Conservation (phyloP, 1,140 invertebrate genomes). For the Drosophila mojavensis region DNA sequence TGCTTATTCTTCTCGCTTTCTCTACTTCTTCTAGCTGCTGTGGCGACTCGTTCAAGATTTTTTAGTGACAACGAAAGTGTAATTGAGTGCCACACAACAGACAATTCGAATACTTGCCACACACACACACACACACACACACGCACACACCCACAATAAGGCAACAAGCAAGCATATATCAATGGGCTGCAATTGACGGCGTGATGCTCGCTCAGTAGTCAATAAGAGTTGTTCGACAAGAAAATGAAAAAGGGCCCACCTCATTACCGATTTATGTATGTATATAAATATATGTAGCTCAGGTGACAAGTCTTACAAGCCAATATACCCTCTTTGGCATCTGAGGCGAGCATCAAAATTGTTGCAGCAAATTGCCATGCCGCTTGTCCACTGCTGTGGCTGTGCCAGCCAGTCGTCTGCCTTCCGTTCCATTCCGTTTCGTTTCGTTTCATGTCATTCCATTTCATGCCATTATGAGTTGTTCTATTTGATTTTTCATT, state of each 20-base stretch:
- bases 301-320: no score
- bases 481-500: slow-evolving; percentile 79
- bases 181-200: background rate
- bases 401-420: background rate
- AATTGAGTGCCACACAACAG: slow-evolving; percentile 80
- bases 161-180: background rate
- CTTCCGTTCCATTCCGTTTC: background rate
- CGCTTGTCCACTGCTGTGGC: slow-evolving; percentile 15
- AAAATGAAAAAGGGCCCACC: no score
- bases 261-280: no score
- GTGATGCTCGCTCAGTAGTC: background rate
- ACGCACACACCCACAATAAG: slow-evolving; percentile 28
- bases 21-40: slow-evolving; percentile 1
- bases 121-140: slow-evolving; percentile 20
- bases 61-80: slow-evolving; percentile 80
- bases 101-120: slow-evolving; percentile 63
- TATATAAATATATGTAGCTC: no score
- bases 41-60: slow-evolving; percentile 54
- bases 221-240: background rate
- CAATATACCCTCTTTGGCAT: background rate
- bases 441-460: slow-evolving; percentile 28
- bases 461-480: slow-evolving; percentile 67
- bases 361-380: slow-evolving; percentile 38
- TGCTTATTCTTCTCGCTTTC: slow-evolving; percentile 1
- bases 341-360: background rate